Percentiles rank a stretch among this genome's conserved stretches.
Evolutionary conservation across 2,113 vertebrate species (phyloP).

Genomic region (Emberiza fucata): DNA sequence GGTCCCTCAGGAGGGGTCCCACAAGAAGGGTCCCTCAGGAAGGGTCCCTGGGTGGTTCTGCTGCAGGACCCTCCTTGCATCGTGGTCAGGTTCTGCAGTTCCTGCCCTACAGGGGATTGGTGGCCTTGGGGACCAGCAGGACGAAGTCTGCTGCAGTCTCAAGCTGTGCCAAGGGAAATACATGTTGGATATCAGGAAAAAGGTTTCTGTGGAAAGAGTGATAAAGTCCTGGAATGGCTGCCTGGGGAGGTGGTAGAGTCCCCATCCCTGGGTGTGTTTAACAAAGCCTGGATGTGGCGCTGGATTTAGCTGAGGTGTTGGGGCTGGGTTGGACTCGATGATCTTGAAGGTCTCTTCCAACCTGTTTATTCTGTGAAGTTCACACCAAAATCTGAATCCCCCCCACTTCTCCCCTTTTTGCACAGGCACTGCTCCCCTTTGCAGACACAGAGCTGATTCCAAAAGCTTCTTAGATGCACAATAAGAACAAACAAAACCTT

Average conservation of each 20-base stretch:
- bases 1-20: too few relatives aligned
- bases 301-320: too few relatives aligned
- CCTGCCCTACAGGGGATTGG: not conserved
- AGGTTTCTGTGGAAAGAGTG: not conserved
- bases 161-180: not conserved
- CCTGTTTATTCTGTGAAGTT: not conserved
- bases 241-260: too few relatives aligned
- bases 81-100: fast-evolving
- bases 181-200: not conserved
- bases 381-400: fast-evolving
- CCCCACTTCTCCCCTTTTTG: not conserved
- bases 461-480: not conserved
- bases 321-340: too few relatives aligned
- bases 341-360: not conserved
- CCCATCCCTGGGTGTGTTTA: too few relatives aligned
- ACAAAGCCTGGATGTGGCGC: too few relatives aligned
- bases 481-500: not conserved
- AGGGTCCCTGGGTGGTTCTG: fast-evolving
- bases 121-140: not conserved
- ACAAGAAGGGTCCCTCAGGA: too few relatives aligned
- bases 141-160: not conserved
- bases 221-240: not conserved
- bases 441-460: not conserved
- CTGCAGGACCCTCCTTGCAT: not conserved
- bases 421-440: not conserved